These are phyloP conservation scores for Macroramphosus scolopax DNA, from an alignment of 2,797 vertebrate genomes.

Conservation along the genomic window DNA sequence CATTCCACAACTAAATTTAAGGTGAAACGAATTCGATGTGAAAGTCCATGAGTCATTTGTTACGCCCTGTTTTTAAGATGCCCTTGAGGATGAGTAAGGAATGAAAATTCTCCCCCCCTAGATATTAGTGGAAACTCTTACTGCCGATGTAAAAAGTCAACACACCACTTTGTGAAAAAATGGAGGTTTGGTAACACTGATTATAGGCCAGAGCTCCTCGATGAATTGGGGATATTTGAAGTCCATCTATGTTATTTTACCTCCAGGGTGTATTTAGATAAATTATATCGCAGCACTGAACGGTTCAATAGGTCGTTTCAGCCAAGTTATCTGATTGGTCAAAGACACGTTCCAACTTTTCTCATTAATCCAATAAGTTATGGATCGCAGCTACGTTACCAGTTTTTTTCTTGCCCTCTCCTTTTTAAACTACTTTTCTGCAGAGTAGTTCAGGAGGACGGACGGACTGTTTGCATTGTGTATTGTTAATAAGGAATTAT, in stretches of 20 bases:
- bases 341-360: conserved; percentile 14
- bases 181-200: not conserved
- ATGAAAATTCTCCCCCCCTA: conserved; percentile 28
- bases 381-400: not conserved
- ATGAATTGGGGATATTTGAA: conserved; percentile 23
- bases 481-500: too few relatives aligned
- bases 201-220: conserved; percentile 11
- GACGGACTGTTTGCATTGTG: too few relatives aligned
- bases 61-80: conserved; percentile 42
- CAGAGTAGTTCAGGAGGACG: too few relatives aligned
- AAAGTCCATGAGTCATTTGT: conserved; percentile 51
- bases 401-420: too few relatives aligned
- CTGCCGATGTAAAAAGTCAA: conserved; percentile 29
- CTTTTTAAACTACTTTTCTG: not conserved
- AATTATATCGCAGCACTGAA: conserved; percentile 3
- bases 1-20: conserved; percentile 26
- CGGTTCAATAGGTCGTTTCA: not conserved
- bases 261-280: conserved; percentile 18
- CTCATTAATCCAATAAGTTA: conserved; percentile 29
- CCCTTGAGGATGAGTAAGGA: conserved; percentile 56
- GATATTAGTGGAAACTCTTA: conserved; percentile 43
- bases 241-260: conserved; percentile 18
- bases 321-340: conserved; percentile 31
- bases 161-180: conserved; percentile 16
- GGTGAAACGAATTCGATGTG: conserved; percentile 12